A percentile compares a stretch with the other conserved stretches of the same genome.
Evolutionary conservation across 2,797 vertebrate species (phyloP).

Genomic region (Onychomys leucogaster): DNA sequence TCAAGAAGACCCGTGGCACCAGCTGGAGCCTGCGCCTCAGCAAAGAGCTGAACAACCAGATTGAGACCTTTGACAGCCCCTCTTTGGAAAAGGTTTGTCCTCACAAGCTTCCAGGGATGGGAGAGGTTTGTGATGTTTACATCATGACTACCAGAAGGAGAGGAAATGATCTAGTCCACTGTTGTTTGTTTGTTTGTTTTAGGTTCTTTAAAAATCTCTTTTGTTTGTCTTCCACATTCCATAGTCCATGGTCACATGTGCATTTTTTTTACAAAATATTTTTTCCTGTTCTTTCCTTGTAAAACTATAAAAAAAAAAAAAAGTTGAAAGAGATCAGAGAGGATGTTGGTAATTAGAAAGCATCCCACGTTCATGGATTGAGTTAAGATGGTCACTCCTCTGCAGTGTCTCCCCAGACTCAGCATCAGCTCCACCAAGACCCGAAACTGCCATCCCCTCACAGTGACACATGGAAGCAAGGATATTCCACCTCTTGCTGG

Average conservation of each 20-base stretch:
- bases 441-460: neutral
- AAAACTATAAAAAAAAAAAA: neutral
- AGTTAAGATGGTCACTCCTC: neutral
- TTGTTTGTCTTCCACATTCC: neutral
- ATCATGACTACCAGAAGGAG: neutral
- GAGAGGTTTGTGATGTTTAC: rapidly evolving
- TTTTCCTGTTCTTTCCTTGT: neutral
- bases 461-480: neutral
- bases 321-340: neutral
- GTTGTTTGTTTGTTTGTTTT: neutral
- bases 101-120: rapidly evolving
- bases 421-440: neutral
- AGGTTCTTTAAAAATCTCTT: neutral
- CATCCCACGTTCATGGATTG: neutral
- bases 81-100: conserved; percentile 77
- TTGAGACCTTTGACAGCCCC: conserved; percentile 66
- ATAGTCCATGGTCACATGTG: too few species aligned
- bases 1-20: conserved; percentile 75
- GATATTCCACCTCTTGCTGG: rapidly evolving
- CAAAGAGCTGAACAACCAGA: conserved; percentile 78
- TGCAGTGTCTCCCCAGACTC: neutral
- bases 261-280: neutral
- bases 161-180: too few species aligned
- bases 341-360: neutral
- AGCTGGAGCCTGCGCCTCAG: conserved; percentile 77